A percentile compares a stretch with the other conserved stretches of the same genome.
phyloP scores from a whole-genome alignment of 30 jellyfish, hydroid and myxozoan species.

The Hydractinia symbiolongicarpus region DNA sequence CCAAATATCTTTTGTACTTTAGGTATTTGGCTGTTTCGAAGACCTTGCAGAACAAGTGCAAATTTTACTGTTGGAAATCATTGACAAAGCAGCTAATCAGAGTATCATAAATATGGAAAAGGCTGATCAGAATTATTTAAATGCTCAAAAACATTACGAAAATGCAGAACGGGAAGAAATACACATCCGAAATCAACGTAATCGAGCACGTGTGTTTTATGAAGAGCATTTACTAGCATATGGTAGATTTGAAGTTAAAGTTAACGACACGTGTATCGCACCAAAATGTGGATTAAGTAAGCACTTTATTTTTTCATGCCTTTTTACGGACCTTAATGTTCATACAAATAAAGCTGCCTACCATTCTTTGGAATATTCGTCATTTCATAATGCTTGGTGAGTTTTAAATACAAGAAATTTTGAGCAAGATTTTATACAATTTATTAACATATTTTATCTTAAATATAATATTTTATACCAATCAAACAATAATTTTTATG shows the following conservation, averaged over 20 bases:
- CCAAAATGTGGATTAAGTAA: slow-evolving; percentile 64
- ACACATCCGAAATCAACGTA: slow-evolving; percentile 46
- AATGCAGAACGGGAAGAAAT: slow-evolving; percentile 74
- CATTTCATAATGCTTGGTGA: too few relatives aligned
- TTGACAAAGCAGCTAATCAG: slow-evolving; percentile 88
- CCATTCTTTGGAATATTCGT: too few relatives aligned
- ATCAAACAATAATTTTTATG: too few relatives aligned
- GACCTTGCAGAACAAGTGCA: slow-evolving; percentile 84
- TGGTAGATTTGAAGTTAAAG: slow-evolving; percentile 89
- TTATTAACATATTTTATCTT: too few relatives aligned
- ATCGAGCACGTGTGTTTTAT: slow-evolving; percentile 42
- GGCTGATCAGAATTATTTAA: slow-evolving; percentile 83
- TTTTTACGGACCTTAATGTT: slow-evolving; percentile 24
- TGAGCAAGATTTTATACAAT: too few relatives aligned
- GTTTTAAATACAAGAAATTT: too few relatives aligned
- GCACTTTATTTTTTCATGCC: slow-evolving; percentile 31
- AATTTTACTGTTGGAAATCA: slow-evolving; percentile 55
- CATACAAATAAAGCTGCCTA: too few relatives aligned
- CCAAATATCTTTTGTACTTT: not conserved
- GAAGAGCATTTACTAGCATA: slow-evolving; percentile 76
- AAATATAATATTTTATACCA: too few relatives aligned
- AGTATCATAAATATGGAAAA: slow-evolving; percentile 75
- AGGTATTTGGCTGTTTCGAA: slow-evolving; percentile 93
- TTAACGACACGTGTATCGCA: slow-evolving; percentile 75
- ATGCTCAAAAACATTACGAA: slow-evolving; percentile 72